These are phyloP conservation scores for Nanorana parkeri DNA, from an alignment of 2,113 vertebrate genomes.

Conservation along the genomic window DNA sequence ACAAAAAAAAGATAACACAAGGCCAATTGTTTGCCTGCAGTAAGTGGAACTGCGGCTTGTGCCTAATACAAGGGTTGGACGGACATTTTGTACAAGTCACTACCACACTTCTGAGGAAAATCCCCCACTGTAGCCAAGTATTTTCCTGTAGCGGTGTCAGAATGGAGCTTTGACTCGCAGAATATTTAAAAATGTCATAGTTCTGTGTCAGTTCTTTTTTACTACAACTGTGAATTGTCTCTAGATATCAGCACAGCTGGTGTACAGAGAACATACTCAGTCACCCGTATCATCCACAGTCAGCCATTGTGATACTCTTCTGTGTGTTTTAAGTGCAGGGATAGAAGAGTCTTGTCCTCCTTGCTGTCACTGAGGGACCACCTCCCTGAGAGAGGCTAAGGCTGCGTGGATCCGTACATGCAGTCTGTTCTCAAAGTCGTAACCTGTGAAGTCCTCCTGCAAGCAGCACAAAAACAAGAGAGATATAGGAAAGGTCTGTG, in stretches of 20 bases:
- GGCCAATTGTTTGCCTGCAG: background rate
- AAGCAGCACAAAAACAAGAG: background rate
- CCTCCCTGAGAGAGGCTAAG: constrained; percentile 90
- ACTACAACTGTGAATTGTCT: constrained; percentile 61
- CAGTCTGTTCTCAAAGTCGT: constrained; percentile 97
- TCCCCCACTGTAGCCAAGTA: background rate
- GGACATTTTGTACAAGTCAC: constrained; percentile 21
- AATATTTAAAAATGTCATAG: background rate
- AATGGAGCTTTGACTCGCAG: constrained; percentile 32
- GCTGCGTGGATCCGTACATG: constrained; percentile 97
- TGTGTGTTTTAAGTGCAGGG: constrained; percentile 71
- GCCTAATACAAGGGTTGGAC: background rate
- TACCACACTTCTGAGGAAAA: constrained; percentile 51
- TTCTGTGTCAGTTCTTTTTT: constrained; percentile 59
- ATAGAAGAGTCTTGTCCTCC: constrained; percentile 1
- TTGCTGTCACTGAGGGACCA: constrained; percentile 88
- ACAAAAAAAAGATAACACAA: no score
- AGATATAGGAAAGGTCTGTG: background rate
- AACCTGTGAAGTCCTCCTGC: constrained; percentile 93
- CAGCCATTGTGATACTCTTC: constrained; percentile 66
- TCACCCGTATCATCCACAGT: constrained; percentile 58
- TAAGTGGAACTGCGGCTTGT: constrained; percentile 2
- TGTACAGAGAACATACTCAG: constrained; percentile 69
- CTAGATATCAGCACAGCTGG: constrained; percentile 71
- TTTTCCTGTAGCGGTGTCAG: constrained; percentile 28